phyloP scores from a whole-genome alignment of 2,113 vertebrate species.

The Thamnophis sirtalis region DNA sequence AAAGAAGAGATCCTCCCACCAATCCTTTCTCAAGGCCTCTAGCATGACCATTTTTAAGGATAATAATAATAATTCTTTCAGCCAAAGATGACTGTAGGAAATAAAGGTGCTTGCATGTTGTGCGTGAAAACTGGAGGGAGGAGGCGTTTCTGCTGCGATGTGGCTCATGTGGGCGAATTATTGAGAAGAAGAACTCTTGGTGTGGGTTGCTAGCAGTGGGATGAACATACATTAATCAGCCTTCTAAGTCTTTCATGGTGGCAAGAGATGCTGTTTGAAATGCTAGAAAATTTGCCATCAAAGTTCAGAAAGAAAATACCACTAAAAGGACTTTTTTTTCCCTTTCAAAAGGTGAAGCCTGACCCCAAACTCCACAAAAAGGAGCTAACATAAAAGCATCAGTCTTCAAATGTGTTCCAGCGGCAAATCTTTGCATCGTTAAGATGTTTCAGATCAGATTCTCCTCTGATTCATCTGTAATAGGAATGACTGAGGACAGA shows the following conservation, averaged over 20 bases:
- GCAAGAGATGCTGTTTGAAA: not conserved
- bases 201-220: not conserved
- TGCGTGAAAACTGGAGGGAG: not conserved
- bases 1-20: not conserved
- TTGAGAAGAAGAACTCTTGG: conserved; percentile 13
- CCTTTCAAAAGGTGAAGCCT: conserved; percentile 13
- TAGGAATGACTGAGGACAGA: not conserved
- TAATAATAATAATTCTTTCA: not conserved
- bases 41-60: not conserved
- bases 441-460: not conserved
- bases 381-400: not conserved
- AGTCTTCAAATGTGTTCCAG: not conserved
- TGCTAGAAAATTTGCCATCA: conserved; percentile 24
- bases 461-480: not conserved
- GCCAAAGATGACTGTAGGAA: accelerated
- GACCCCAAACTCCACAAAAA: not conserved
- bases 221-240: not conserved
- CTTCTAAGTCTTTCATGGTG: not conserved
- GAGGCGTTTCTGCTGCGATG: accelerated
- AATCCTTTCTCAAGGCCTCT: not conserved
- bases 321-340: not conserved
- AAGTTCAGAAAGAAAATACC: conserved; percentile 1
- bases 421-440: not conserved
- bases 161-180: not conserved
- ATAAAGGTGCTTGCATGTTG: not conserved